phyloP scores from a whole-genome alignment of 1,140 invertebrate species.

The Drosophila nasuta region DNA sequence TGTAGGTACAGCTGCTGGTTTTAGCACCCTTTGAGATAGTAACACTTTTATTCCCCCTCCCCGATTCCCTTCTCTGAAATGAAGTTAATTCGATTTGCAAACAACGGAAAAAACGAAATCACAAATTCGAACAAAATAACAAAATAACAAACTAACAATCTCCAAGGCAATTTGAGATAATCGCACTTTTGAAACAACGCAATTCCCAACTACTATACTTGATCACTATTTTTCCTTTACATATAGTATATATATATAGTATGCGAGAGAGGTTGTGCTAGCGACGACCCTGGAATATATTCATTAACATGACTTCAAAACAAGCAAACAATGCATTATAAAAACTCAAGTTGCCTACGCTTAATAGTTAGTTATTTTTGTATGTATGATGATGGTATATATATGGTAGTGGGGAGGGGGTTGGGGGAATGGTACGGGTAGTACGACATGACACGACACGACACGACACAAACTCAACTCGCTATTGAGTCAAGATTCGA shows the following conservation, averaged over 20 bases:
- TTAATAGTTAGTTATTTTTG: slow-evolving; percentile 5
- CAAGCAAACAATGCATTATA: slow-evolving; percentile 19
- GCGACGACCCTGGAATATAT: slow-evolving; percentile 16
- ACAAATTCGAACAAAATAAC: slow-evolving; percentile 1
- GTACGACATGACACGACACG: neutral
- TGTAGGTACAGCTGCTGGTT: neutral
- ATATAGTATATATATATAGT: too few relatives aligned
- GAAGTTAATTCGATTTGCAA: slow-evolving; percentile 12
- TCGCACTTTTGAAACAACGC: neutral
- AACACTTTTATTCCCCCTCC: neutral
- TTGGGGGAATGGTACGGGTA: slow-evolving; percentile 4
- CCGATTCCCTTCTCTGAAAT: neutral
- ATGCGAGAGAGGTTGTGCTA: slow-evolving; percentile 1
- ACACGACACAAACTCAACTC: neutral
- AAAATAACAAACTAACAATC: neutral
- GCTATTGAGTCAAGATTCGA: slow-evolving; percentile 24
- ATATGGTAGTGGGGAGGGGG: too few relatives aligned
- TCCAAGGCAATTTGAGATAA: slow-evolving; percentile 2
- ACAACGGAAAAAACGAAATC: neutral
- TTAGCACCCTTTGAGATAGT: too few relatives aligned
- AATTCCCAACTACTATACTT: neutral
- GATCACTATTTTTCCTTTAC: too few relatives aligned
- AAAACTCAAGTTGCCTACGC: neutral
- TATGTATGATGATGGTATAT: neutral
- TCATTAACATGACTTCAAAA: slow-evolving; percentile 12